phyloP scores from a whole-genome alignment of 2,797 vertebrate genomes.

The Podargus strigoides region DNA sequence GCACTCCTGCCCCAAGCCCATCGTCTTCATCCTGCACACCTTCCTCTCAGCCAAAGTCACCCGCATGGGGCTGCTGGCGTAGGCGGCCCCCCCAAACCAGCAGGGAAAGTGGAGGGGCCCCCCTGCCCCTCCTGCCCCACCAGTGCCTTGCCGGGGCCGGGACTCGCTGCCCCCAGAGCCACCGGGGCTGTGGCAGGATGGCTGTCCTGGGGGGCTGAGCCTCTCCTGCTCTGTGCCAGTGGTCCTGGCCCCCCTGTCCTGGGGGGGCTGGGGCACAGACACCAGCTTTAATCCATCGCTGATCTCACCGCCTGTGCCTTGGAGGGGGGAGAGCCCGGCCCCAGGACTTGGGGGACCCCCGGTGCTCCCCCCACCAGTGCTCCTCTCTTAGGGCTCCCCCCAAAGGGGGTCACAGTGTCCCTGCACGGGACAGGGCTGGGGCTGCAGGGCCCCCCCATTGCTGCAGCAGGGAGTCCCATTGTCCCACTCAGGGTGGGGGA shows the following conservation, averaged over 20 bases:
- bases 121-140: not conserved
- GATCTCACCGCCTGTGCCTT: constrained; percentile 77
- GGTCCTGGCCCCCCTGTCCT: not conserved
- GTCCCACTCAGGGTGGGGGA: not conserved
- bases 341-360: too few relatives aligned
- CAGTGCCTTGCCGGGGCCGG: constrained; percentile 70
- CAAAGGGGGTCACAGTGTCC: not conserved
- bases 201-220: not conserved
- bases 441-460: not conserved
- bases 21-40: constrained; percentile 93
- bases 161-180: not conserved
- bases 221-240: not conserved
- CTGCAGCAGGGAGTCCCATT: not conserved
- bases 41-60: constrained; percentile 97
- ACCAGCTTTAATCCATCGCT: constrained; percentile 40
- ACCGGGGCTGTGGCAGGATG: fast-evolving
- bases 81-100: constrained; percentile 9
- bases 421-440: not conserved
- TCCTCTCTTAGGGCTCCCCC: too few relatives aligned
- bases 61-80: constrained; percentile 92
- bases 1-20: constrained; percentile 92
- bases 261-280: not conserved
- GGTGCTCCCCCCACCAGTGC: fast-evolving
- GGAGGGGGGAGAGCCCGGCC: not conserved
- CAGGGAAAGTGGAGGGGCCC: not conserved